phyloP scores from a whole-genome alignment of 2,113 vertebrate species.

The Ondatra zibethicus region DNA sequence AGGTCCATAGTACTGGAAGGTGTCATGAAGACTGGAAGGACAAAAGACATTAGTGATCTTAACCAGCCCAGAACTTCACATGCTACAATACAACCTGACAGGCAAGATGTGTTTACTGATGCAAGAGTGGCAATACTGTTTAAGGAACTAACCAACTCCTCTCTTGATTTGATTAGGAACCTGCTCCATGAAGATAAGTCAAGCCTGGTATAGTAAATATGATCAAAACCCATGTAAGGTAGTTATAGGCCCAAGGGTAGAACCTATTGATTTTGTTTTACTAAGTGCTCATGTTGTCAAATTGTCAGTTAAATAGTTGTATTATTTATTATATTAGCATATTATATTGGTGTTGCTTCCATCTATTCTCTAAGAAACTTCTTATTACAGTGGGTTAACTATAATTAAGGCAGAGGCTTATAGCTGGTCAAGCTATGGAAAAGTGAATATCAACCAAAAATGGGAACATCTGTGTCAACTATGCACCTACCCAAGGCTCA shows the following conservation, averaged over 20 bases:
- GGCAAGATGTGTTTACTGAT: not conserved
- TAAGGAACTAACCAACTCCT: not conserved
- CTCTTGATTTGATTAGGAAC: not conserved
- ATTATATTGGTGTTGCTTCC: not conserved
- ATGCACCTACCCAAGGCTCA: not conserved
- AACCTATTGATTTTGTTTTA: not conserved
- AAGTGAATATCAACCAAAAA: not conserved
- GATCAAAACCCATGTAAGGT: not conserved
- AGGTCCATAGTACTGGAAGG: not conserved
- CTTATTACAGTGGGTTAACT: not conserved
- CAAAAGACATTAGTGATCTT: not conserved
- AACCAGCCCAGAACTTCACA: not conserved
- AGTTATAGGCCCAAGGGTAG: not conserved
- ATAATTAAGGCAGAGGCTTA: not conserved
- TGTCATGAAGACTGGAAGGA: not conserved
- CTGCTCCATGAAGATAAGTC: not conserved
- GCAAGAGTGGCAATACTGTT: not conserved
- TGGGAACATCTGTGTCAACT: too few relatives aligned
- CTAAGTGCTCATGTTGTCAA: not conserved
- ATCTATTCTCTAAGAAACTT: not conserved
- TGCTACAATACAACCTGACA: not conserved
- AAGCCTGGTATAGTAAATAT: not conserved
- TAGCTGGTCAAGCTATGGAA: not conserved
- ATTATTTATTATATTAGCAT: not conserved
- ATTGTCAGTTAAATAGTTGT: not conserved